These are phyloP conservation scores for Synergus gifuensis DNA, from an alignment of 2,888 invertebrate genomes.

Conservation along the genomic window DNA sequence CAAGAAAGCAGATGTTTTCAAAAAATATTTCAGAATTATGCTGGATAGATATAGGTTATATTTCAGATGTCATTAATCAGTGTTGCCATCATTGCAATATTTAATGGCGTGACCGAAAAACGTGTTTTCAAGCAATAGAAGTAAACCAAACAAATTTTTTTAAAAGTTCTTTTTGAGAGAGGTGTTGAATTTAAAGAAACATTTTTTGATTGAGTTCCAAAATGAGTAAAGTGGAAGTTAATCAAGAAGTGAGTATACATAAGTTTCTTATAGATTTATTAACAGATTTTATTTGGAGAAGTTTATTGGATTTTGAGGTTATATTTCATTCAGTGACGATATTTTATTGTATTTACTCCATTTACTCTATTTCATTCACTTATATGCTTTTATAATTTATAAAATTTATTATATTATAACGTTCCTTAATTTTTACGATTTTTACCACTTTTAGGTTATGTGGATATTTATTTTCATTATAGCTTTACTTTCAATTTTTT, in stretches of 20 bases:
- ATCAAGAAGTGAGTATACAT: slow-evolving; percentile 67
- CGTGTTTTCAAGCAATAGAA: background rate
- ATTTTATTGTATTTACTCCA: background rate
- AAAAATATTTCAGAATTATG: background rate
- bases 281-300: background rate
- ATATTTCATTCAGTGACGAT: slow-evolving; percentile 13
- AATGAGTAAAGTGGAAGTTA: slow-evolving; percentile 65
- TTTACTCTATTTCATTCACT: background rate
- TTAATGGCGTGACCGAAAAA: background rate
- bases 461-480: no score
- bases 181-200: slow-evolving; percentile 31
- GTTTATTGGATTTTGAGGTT: slow-evolving; percentile 31
- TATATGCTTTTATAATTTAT: background rate
- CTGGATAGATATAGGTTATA: background rate
- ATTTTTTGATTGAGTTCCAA: slow-evolving; percentile 18
- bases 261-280: background rate
- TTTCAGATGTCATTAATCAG: background rate
- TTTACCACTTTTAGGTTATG: no score
- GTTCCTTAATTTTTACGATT: no score
- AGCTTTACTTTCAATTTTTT: no score
- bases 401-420: no score
- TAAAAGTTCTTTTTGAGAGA: background rate
- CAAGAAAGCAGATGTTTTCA: background rate
- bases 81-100: no score
- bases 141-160: background rate